Evolutionary conservation across 2,888 invertebrate genomes (phyloP), one percentile per base, ranked within the genome.

Genomic region (Lithophane socia): DNA sequence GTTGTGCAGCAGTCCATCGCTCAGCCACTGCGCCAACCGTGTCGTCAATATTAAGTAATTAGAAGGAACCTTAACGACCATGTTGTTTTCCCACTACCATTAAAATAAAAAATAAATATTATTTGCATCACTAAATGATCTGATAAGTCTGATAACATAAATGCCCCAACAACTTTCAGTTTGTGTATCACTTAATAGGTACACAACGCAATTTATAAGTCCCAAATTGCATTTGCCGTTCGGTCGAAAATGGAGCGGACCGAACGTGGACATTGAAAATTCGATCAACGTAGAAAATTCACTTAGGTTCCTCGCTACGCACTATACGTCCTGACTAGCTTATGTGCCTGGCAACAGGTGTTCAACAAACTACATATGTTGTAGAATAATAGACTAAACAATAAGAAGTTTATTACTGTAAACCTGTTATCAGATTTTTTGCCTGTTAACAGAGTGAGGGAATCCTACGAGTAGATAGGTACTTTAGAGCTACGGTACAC

Each of bases 251-350:
- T 61, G 44, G 74, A 74, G 29, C 65, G 47, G 18, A 29, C 64
- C 21, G 49, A 61, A 49, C 73, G 76, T 44, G 76, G 60, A 69
- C 74, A 82, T 79, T 61, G 76, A 79, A 85, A 85, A 83, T 86
- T 75, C 77, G 63, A 79, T 86, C 77, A 72, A 69, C 73, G 74
- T 71, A 70, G 77, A 60, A 83, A 83, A 85, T 85, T 77, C 79
- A 68, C 77, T 83, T 73, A 79, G 66, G 29, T 37, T 44, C 60
- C 47, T 21, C 63, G 54, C 54, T 29, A 73, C 67, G 60, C 65
- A 73, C 61, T 73, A 47, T 47, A 72, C 65, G 76, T 54, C 21
- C 68, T 77, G 52, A 49, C 72, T 56, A 60, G 60, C 44, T 21
- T 63, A 56, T 65, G 21, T 37, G 49, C 29, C 37, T 68, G 47